These are phyloP conservation scores for Glaucomys volans DNA, from an alignment of 2,113 vertebrate genomes.

Conservation along the genomic window DNA sequence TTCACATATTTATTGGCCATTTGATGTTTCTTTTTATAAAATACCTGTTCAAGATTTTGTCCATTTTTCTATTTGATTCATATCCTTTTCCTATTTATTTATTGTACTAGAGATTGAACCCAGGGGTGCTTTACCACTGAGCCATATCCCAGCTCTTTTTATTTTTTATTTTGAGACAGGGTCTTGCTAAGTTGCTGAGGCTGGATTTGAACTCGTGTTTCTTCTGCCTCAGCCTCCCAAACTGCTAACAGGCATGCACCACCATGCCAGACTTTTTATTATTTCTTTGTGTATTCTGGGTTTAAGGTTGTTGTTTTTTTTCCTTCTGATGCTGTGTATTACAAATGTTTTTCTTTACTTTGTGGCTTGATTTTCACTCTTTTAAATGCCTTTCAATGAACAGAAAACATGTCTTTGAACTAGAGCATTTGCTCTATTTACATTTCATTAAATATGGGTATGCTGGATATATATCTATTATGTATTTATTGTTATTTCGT, in stretches of 20 bases:
- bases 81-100: neutral
- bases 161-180: no score
- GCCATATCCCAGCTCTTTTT: no score
- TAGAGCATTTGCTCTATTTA: neutral
- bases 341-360: neutral
- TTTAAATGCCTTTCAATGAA: neutral
- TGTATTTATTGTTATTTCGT: neutral
- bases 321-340: neutral
- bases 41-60: neutral
- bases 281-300: neutral
- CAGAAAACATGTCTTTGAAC: neutral
- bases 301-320: neutral
- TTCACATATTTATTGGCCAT: neutral
- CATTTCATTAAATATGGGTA: neutral
- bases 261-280: neutral
- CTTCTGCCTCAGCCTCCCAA: no score
- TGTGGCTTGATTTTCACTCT: neutral
- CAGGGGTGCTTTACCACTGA: no score
- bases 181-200: no score
- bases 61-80: slow-evolving; percentile 1
- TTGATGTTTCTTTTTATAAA: slow-evolving; percentile 17
- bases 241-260: no score
- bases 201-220: no score
- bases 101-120: neutral
- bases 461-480: neutral